Evolutionary conservation across 2,888 invertebrate genomes (phyloP).

Genomic region (Ophioninae sp.): DNA sequence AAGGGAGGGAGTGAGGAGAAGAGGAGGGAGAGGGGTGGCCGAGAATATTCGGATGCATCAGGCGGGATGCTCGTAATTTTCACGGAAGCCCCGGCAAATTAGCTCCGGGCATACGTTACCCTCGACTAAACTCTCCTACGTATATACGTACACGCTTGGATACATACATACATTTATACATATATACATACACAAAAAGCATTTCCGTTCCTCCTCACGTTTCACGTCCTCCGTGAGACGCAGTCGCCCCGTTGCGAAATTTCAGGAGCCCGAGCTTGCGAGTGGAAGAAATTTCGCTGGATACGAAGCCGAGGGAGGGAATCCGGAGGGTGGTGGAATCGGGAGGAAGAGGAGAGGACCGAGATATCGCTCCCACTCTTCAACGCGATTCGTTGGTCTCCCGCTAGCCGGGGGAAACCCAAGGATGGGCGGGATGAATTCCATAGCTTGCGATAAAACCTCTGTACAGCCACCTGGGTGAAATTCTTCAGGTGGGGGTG

Average conservation of each 20-base stretch:
- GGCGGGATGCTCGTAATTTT: conserved; percentile 75
- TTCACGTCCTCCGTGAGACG: conserved; percentile 25
- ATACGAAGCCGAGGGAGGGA: conserved; percentile 23
- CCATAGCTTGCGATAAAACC: conserved; percentile 45
- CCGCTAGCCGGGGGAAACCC: conserved; percentile 19
- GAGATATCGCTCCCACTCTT: conserved; percentile 45
- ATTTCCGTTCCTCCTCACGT: conserved; percentile 42
- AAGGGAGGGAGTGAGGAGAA: neutral
- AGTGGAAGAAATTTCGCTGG: conserved; percentile 50
- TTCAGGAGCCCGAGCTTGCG: conserved; percentile 27
- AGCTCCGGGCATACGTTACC: conserved; percentile 78
- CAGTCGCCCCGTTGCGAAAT: conserved; percentile 40
- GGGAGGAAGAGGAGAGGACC: conserved; percentile 43
- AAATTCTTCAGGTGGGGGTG: conserved; percentile 8
- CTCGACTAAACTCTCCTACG: conserved; percentile 65
- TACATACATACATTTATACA: neutral
- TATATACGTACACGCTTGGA: conserved; percentile 1
- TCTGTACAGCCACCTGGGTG: conserved; percentile 35
- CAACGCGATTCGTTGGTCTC: conserved; percentile 38
- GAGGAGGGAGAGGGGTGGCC: conserved; percentile 34
- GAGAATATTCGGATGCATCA: conserved; percentile 75
- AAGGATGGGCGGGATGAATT: conserved; percentile 55
- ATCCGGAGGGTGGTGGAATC: conserved; percentile 31
- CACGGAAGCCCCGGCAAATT: conserved; percentile 78
- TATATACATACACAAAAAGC: conserved; percentile 4